Base-by-base conservation (phyloP, 2,797 vertebrate species). In the Hirundo rustica region DNA sequence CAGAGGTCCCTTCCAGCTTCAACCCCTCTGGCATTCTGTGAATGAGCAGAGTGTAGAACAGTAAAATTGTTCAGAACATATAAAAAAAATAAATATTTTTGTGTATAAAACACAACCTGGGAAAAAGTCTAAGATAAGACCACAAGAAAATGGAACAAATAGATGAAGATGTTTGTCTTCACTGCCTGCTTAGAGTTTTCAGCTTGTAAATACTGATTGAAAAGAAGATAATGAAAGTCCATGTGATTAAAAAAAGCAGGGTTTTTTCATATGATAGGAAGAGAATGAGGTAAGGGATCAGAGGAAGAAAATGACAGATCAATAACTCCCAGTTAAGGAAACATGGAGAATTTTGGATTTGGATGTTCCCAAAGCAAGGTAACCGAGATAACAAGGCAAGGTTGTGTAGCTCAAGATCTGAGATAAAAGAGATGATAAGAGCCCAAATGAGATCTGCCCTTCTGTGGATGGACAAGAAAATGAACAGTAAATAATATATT, bases 261-360 rank as follows among this genome's bases (percentile, higher is more conserved):
- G 20, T 36, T 84, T 16, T 20, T 88, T 57, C 7, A 10, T 34
- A 4, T 18, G 26, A 7, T 16, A 55, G n/a, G 34, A 66, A 44
- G 66, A 3, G 12, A 47, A 13, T 0, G 3, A 85, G 66, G 7
- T 0, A 0, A 66, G 5, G 10, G 13, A 51, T 62, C 20, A 68
- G 20, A 13, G 23, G 22, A 58, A 16, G 47, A 85, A 75, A 23
- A 25, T 2, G 9, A 13, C 11, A 18, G 17, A 44, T 18, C 18
- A 70, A 1, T 62, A 66, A 30, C 19, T 58, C 22, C 23, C 7
- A 48, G 14, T 19, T 38, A 80, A 45, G 15, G 20, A 61, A 58
- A 40, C 17, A 5, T 10, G 4, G 36, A 67, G 40, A 15, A 62
- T 64, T 85, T 21, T 54, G 19, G 45, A 45, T 45, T 27, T 53